Conservation (phyloP, 2,113 vertebrate genomes). For the Alectura lathami region DNA sequence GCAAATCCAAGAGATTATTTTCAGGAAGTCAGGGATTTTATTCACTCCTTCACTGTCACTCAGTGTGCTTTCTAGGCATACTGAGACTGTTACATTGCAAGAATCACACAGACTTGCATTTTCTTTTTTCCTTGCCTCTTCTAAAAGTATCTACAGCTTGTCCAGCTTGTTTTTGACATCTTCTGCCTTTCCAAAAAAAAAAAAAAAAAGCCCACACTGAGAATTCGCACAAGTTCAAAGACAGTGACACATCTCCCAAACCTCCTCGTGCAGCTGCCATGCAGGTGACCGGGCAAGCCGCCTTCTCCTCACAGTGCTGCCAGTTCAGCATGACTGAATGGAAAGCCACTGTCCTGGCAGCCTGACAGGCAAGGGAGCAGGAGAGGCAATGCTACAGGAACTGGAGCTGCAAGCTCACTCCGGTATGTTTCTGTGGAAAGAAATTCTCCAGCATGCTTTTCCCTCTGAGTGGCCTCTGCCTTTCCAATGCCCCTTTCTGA, state of each 20-base stretch:
- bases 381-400: not conserved
- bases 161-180: not conserved
- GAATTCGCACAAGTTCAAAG: too few species aligned
- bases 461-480: not conserved
- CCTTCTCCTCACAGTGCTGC: not conserved
- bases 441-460: not conserved
- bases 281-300: not conserved
- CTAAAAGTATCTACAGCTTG: not conserved
- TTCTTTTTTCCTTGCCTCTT: not conserved
- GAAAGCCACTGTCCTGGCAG: not conserved
- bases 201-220: not conserved
- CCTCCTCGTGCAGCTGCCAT: not conserved
- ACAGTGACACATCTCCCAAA: too few species aligned
- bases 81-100: not conserved
- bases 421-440: not conserved
- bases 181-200: not conserved
- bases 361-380: not conserved
- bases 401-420: not conserved
- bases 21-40: not conserved
- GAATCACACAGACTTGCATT: not conserved
- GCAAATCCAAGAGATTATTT: not conserved
- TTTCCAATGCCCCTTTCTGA: not conserved
- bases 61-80: not conserved
- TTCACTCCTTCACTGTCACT: not conserved
- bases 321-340: fast-evolving